Base-by-base conservation (phyloP, 2,888 invertebrate genomes). In the Mechanitis messenoides region DNA sequence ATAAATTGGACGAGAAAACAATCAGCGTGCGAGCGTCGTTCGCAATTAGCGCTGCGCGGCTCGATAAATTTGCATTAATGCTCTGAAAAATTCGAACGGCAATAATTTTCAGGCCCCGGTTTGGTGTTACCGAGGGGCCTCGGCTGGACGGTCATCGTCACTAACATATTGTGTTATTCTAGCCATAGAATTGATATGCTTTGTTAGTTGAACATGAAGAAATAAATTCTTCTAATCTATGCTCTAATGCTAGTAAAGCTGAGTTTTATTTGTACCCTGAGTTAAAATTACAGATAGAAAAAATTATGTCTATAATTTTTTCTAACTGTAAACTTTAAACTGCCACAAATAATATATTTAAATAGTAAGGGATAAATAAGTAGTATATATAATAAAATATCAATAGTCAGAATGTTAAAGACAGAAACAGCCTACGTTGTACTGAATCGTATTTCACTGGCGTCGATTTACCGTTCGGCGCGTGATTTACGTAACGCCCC, bases 31-130 rank as follows among this genome's bases (percentile, higher is more conserved):
- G 76, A 85, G 84, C 87, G 87, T 87, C 85, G 88, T 73, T 84
- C 79, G 87, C 90, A 86, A 90, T 90, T 90, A 89, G 90, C 90
- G 86, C 84, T 82, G 82, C 84, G 83, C 80, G 85, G 84, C 84
- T 81, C 89, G 87, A 90, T 90, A 90, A 89, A 90, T 90, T 90
- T 88, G 84, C 89, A 90, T 89, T 89, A 90, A 90, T 90, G 89
- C 87, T 83, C 79, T 89, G 89, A 90, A 90, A 90, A 90, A 89
- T 90, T 86, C 84, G 82, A 73, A 69, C 75, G 84, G 86, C 85
- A 85, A 90, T 90, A 89, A 89, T 86, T 90, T 88, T 84, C 84
- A 78, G 77, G 80, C 80, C 84, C 81, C 84, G 80, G 84, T 11
- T 50, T 31, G 31, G 50, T 42, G 42, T 42, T 42, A 42, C 42